Evolutionary conservation across 2,888 invertebrate species (phyloP).

Genomic region (Clepsis dumicolana): DNA sequence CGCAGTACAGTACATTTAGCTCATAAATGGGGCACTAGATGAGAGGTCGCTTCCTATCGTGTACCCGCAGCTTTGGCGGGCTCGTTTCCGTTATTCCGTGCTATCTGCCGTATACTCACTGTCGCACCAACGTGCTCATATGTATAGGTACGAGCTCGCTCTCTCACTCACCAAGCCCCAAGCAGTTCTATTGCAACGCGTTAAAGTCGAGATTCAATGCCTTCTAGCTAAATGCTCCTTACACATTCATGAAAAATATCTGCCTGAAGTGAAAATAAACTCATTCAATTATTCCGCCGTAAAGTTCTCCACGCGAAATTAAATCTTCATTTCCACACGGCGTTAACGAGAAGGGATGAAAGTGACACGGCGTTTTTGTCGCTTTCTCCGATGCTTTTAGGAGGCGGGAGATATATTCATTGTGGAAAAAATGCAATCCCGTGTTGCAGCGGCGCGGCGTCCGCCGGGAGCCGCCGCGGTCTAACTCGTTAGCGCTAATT

Average conservation of each 20-base stretch:
- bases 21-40: conserved; percentile 76
- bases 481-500: conserved; percentile 58
- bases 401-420: conserved; percentile 56
- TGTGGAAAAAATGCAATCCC: conserved; percentile 46
- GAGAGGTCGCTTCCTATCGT: conserved; percentile 70
- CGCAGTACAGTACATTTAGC: conserved; percentile 51
- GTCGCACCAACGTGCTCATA: conserved; percentile 17
- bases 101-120: conserved; percentile 40
- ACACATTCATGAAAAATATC: conserved; percentile 32
- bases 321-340: conserved; percentile 49
- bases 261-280: conserved; percentile 26
- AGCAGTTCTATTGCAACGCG: neutral
- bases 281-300: conserved; percentile 35
- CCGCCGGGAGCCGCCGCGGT: conserved; percentile 49
- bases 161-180: neutral
- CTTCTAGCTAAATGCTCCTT: neutral
- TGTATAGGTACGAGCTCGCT: neutral
- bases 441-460: conserved; percentile 20
- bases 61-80: conserved; percentile 62
- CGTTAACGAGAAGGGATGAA: conserved; percentile 47
- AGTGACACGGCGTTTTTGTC: conserved; percentile 52
- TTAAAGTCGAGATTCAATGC: conserved; percentile 5
- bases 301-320: conserved; percentile 37
- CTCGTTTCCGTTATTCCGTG: conserved; percentile 56
- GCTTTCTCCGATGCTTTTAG: conserved; percentile 45